Evolutionary conservation across 2,113 vertebrate genomes (phyloP), one percentile per base, ranked within the genome.

Genomic region (Theristicus caerulescens): DNA sequence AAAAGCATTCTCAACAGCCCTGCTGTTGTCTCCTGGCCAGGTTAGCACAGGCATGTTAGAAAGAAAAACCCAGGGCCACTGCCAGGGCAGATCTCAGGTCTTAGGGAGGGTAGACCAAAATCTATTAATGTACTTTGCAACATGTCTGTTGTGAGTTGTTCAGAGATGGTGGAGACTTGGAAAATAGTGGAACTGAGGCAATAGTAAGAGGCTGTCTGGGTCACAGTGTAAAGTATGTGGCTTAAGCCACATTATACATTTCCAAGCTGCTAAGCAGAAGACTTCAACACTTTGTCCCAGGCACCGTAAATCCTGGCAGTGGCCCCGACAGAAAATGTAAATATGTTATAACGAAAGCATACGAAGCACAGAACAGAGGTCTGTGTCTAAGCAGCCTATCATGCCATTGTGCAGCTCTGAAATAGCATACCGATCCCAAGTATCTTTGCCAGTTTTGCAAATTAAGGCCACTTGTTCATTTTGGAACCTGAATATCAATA

Each of bases 401-500:
- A 90, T 95, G 95, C 93, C 80, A 80, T 54, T 73, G 92, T 94
- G 91, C 66, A 73, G 88, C 82, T 92, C 73, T 70, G 86, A 92
- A 93, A 83, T 86, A 80, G 95, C 98, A 97, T 98, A 98, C 98
- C 98, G 97, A 97, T 98, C 98, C 98, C 98, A 98, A 92, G 98
- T 98, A 97, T 97, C 98, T 98, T 98, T 98, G 91, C 98, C 98
- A 95, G 98, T 98, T 98, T 98, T 98, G 96, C 98, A 98, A 96
- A 98, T 98, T 96, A 98, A 95, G 96, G 98, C 98, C 92, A 98
- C 98, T 96, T 98, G 98, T 91, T 98, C 98, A 90, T 94, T 98
- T 97, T 98, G 98, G 97, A 98, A 98, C 98, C 98, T 98, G 95
- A 95, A 96, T 95, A 96, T 97, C 72, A 97, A 96, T 36, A 97